These are phyloP conservation scores for Mystacornis crossleyi DNA, from an alignment of 2,113 vertebrate genomes.

Conservation along the genomic window DNA sequence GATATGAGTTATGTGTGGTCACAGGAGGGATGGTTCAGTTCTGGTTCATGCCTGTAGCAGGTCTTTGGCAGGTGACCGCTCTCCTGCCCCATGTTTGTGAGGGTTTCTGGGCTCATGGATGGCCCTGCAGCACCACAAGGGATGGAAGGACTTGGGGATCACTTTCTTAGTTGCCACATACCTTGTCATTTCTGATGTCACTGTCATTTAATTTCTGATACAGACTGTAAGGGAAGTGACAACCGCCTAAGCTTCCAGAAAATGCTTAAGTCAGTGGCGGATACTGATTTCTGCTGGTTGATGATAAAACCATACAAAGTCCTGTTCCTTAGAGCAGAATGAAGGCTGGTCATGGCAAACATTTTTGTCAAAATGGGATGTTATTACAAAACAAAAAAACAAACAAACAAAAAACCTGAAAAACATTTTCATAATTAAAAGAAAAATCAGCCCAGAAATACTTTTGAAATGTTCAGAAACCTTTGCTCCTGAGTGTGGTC, in stretches of 20 bases:
- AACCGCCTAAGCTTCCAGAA: background rate
- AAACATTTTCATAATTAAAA: background rate
- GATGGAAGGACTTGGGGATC: background rate
- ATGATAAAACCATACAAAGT: background rate
- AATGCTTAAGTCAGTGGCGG: background rate
- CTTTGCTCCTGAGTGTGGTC: background rate
- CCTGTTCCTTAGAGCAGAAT: background rate
- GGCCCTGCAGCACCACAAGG: background rate
- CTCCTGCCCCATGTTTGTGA: fast-evolving
- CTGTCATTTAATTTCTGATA: background rate
- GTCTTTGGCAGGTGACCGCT: background rate
- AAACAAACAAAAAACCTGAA: fast-evolving
- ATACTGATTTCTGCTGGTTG: background rate
- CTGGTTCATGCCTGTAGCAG: fast-evolving
- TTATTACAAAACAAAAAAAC: background rate
- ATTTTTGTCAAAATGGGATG: background rate
- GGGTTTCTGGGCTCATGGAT: background rate
- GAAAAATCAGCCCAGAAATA: background rate
- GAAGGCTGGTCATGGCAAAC: background rate
- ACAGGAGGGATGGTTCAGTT: background rate
- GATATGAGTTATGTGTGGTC: background rate
- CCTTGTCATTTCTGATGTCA: background rate
- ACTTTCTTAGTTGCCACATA: background rate
- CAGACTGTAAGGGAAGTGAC: background rate
- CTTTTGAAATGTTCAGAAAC: background rate